Evolutionary conservation across 2,797 vertebrate species (phyloP).

Genomic region (Tympanoctomys barrerae): DNA sequence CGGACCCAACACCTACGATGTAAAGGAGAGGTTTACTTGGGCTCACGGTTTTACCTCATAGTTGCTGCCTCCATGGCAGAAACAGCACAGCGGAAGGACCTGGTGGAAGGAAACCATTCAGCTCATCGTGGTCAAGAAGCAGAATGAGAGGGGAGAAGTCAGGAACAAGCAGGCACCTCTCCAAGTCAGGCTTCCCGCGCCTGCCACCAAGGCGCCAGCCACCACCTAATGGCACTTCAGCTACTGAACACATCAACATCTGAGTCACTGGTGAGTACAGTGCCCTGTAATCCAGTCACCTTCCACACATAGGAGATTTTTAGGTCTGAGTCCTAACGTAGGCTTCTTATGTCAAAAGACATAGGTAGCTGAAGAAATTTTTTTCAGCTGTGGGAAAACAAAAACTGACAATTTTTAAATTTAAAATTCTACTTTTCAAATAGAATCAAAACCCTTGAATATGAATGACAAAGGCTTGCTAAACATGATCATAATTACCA

Average conservation of each 20-base stretch:
- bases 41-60: background rate
- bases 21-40: background rate
- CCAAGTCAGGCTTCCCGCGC: background rate
- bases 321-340: background rate
- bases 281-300: background rate
- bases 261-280: background rate
- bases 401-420: constrained; percentile 44
- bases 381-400: constrained; percentile 43
- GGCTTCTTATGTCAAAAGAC: background rate
- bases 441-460: background rate
- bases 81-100: background rate
- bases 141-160: background rate
- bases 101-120: background rate
- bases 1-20: background rate
- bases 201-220: background rate
- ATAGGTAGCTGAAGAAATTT: constrained; percentile 49
- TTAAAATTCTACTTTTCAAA: constrained; percentile 34
- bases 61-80: background rate
- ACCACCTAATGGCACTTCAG: background rate
- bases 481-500: constrained; percentile 2
- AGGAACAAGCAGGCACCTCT: background rate
- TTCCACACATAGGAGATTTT: background rate
- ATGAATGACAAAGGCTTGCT: background rate
- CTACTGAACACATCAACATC: background rate
- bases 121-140: background rate